These are phyloP conservation scores for Cetonia aurata DNA, from an alignment of 2,888 invertebrate genomes.

Conservation along the genomic window DNA sequence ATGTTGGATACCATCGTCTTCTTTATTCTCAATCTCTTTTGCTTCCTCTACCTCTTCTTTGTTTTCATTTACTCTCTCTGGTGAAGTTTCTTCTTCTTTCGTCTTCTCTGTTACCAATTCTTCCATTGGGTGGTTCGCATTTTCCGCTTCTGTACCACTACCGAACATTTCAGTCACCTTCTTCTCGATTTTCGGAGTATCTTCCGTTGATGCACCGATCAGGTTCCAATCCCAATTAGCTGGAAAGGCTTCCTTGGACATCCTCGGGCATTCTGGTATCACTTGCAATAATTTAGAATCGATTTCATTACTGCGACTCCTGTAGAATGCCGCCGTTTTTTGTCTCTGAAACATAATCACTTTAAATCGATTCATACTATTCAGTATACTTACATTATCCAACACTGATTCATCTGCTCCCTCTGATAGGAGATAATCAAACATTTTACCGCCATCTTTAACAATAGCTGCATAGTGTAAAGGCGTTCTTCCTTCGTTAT, in stretches of 20 bases:
- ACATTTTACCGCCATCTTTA: constrained; percentile 83
- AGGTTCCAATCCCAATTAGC: constrained; percentile 81
- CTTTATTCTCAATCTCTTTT: constrained; percentile 36
- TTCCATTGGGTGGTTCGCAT: constrained; percentile 57
- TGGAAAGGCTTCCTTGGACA: constrained; percentile 78
- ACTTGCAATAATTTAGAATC: constrained; percentile 78
- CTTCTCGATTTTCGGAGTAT: constrained; percentile 49
- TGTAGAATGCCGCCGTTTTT: constrained; percentile 84
- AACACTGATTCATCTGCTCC: constrained; percentile 87
- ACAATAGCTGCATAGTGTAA: constrained; percentile 89
- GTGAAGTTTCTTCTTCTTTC: constrained; percentile 33
- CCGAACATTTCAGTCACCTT: constrained; percentile 44
- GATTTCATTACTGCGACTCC: constrained; percentile 81
- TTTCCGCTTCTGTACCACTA: constrained; percentile 49
- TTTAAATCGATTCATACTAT: neutral
- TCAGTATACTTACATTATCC: constrained; percentile 80
- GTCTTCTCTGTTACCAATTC: constrained; percentile 41
- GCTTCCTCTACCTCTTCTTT: constrained; percentile 48
- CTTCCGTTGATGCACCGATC: constrained; percentile 66
- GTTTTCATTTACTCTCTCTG: constrained; percentile 43
- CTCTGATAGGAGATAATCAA: constrained; percentile 80
- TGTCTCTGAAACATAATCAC: constrained; percentile 75
- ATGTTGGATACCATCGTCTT: constrained; percentile 33
- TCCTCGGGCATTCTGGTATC: constrained; percentile 86
- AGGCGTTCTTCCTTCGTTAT: constrained; percentile 88